These are phyloP conservation scores for Uloborus plumipes DNA, from an alignment of 2,888 invertebrate species.

Conservation along the genomic window DNA sequence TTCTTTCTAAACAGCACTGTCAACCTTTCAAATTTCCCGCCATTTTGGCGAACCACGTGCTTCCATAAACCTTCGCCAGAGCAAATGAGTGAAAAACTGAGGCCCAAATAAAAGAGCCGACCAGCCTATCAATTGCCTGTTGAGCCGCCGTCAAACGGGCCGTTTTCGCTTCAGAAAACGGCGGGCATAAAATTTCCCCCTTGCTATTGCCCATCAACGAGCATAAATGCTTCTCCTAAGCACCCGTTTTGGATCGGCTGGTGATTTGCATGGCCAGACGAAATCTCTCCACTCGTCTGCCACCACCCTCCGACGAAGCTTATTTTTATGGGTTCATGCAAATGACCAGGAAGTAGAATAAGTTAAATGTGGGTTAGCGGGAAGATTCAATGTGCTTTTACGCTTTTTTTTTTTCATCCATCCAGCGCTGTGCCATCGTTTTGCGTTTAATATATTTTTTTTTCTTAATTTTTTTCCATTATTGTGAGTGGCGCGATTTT, in stretches of 20 bases:
- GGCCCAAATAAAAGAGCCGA: too few species aligned
- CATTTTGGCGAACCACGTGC: too few species aligned
- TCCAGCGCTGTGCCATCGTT: too few species aligned
- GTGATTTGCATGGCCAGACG: constrained; percentile 54
- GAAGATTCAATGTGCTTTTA: too few species aligned
- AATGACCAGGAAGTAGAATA: constrained; percentile 49
- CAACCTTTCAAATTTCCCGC: too few species aligned
- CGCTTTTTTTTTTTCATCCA: too few species aligned
- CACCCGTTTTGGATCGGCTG: constrained; percentile 34
- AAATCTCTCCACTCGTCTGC: background rate
- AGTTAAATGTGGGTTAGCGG: background rate
- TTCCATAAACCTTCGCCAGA: too few species aligned
- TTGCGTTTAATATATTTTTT: too few species aligned
- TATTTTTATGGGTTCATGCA: constrained; percentile 61
- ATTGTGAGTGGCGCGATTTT: too few species aligned
- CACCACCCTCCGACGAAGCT: constrained; percentile 13
- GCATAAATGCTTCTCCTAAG: constrained; percentile 44
- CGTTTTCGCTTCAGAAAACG: constrained; percentile 41
- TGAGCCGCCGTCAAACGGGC: constrained; percentile 23
- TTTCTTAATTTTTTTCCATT: too few species aligned
- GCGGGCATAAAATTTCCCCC: constrained; percentile 43
- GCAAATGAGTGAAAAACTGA: too few species aligned
- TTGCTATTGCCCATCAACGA: constrained; percentile 28
- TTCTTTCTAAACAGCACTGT: too few species aligned
- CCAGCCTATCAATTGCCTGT: constrained; percentile 36